Conservation (phyloP, 2,888 invertebrate species). For the Brachyptera putata region DNA sequence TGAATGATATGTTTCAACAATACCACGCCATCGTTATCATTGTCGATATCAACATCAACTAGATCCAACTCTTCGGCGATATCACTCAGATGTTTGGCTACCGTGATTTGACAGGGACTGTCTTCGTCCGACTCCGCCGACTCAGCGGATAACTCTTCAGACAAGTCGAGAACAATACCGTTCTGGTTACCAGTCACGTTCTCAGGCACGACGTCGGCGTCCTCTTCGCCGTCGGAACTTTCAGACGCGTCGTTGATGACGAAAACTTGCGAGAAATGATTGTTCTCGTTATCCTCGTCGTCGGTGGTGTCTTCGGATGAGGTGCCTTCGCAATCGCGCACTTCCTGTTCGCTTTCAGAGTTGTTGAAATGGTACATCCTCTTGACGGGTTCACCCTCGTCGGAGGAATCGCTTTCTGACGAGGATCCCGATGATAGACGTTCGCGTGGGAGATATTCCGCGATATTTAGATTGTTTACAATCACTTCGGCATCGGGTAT, state of each 20-base stretch:
- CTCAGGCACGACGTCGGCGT: conserved; percentile 39
- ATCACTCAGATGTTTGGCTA: not conserved
- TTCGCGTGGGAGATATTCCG: not conserved
- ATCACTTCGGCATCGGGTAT: not conserved
- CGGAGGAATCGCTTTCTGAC: conserved; percentile 50
- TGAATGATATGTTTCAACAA: conserved; percentile 7
- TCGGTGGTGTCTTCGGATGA: conserved; percentile 4
- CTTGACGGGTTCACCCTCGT: conserved; percentile 41
- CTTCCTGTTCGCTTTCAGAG: too few species aligned
- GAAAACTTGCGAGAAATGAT: conserved; percentile 58
- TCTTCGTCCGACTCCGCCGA: too few species aligned
- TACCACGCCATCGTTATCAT: conserved; percentile 39
- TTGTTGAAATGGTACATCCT: conserved; percentile 15
- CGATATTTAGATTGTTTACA: too few species aligned
- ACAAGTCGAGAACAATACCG: too few species aligned
- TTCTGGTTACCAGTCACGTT: conserved; percentile 39
- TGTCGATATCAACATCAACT: conserved; percentile 41
- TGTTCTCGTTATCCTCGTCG: conserved; percentile 37
- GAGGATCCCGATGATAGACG: conserved; percentile 49
- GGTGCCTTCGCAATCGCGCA: not conserved
- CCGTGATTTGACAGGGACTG: not conserved
- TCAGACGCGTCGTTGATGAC: conserved; percentile 44
- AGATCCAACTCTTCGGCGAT: conserved; percentile 9
- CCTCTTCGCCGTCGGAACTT: conserved; percentile 43
- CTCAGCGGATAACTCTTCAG: too few species aligned